Conservation (phyloP, 2,888 invertebrate species). For the Cerastis leucographa region DNA sequence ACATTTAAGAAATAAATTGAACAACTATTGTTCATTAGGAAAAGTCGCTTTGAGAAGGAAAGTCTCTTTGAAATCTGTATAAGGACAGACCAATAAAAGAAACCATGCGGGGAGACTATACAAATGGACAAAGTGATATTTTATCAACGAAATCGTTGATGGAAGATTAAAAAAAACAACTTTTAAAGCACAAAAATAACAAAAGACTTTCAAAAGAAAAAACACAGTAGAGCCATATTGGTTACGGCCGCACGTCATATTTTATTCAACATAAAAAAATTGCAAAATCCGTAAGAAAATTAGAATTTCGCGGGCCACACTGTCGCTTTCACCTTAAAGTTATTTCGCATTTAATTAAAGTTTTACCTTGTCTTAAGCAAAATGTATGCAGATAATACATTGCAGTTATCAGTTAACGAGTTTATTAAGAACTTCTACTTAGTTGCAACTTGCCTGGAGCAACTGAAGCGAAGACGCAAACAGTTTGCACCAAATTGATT, state of each 20-base stretch:
- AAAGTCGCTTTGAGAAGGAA: neutral
- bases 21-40: neutral
- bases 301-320: too few relatives aligned
- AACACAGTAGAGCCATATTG: too few relatives aligned
- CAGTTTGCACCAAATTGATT: conserved; percentile 31
- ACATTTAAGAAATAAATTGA: neutral
- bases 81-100: neutral
- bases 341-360: neutral
- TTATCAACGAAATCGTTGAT: neutral
- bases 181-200: too few relatives aligned
- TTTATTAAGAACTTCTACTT: conserved; percentile 42
- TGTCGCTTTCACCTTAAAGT: too few relatives aligned
- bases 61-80: neutral
- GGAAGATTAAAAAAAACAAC: too few relatives aligned
- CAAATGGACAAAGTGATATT: neutral
- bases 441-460: conserved; percentile 23
- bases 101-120: neutral
- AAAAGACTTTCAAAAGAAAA: too few relatives aligned
- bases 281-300: too few relatives aligned
- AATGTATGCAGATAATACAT: neutral
- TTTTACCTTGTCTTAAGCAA: neutral
- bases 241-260: too few relatives aligned
- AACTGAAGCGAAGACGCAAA: neutral
- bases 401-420: conserved; percentile 18
- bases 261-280: too few relatives aligned